Evolutionary conservation across 2,797 vertebrate species (phyloP).

Genomic region (Cyclopterus lumpus): DNA sequence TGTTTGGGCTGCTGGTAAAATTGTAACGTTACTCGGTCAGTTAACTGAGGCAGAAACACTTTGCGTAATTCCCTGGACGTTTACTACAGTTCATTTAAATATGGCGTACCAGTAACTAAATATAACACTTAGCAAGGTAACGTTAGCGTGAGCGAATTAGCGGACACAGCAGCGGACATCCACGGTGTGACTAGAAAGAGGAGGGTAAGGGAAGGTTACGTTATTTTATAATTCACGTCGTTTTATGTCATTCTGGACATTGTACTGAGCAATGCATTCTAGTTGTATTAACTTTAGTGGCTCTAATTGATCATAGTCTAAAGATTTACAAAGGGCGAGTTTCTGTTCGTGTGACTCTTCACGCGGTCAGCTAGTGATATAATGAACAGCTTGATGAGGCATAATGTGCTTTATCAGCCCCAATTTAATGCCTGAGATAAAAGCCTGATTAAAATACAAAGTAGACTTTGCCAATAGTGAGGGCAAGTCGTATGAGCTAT

Average conservation of each 20-base stretch:
- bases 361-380: not conserved
- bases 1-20: not conserved
- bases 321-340: not conserved
- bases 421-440: conserved; percentile 2
- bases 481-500: not conserved
- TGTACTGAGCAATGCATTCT: not conserved
- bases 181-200: no score
- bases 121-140: not conserved
- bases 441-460: not conserved
- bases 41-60: not conserved
- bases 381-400: not conserved
- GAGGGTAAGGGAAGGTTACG: not conserved
- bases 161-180: conserved; percentile 38
- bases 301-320: not conserved
- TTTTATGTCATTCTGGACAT: not conserved
- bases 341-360: not conserved
- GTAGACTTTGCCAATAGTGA: not conserved
- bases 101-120: not conserved
- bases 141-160: conserved; percentile 23
- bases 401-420: not conserved
- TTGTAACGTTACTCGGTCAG: no score
- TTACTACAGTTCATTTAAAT: not conserved
- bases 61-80: not conserved
- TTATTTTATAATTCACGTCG: not conserved
- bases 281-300: not conserved